These are phyloP conservation scores for Julus scandinavius DNA, from an alignment of 2,888 invertebrate species.

Conservation along the genomic window DNA sequence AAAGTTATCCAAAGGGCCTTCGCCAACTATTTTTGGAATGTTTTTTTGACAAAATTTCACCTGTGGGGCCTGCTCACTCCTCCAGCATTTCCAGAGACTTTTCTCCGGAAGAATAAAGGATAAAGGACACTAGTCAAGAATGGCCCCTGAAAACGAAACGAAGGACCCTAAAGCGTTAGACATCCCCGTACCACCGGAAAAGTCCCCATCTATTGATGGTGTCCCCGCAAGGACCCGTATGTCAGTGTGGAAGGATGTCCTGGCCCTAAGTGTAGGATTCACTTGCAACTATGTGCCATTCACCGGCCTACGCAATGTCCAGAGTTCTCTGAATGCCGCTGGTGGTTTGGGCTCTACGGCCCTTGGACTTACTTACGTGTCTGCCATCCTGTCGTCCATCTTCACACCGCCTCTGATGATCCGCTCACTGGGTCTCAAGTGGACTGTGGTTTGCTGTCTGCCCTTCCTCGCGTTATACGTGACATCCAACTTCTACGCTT, in stretches of 20 bases:
- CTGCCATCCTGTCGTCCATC: slow-evolving; percentile 93
- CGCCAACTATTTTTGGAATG: no score
- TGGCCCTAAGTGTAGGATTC: slow-evolving; percentile 58
- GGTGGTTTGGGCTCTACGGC: slow-evolving; percentile 92
- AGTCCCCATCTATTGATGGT: no score
- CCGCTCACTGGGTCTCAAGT: slow-evolving; percentile 92
- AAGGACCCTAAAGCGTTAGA: neutral
- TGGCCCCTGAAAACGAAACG: neutral
- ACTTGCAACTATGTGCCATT: slow-evolving; percentile 59
- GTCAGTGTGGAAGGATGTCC: slow-evolving; percentile 58
- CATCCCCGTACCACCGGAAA: no score
- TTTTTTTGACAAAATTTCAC: no score
- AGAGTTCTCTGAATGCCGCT: slow-evolving; percentile 89
- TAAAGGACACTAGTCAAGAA: neutral
- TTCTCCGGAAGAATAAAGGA: no score
- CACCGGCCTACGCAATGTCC: slow-evolving; percentile 56
- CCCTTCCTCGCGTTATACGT: slow-evolving; percentile 50
- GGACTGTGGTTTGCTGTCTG: slow-evolving; percentile 72
- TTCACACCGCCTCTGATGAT: slow-evolving; percentile 94
- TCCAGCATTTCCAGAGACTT: no score
- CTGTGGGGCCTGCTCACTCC: no score
- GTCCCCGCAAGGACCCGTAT: neutral
- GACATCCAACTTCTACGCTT: slow-evolving; percentile 53
- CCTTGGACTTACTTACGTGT: slow-evolving; percentile 89
- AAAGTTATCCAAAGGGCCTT: no score